These are phyloP conservation scores for Perithous albicinctus DNA, from an alignment of 2,888 invertebrate species.

Conservation along the genomic window DNA sequence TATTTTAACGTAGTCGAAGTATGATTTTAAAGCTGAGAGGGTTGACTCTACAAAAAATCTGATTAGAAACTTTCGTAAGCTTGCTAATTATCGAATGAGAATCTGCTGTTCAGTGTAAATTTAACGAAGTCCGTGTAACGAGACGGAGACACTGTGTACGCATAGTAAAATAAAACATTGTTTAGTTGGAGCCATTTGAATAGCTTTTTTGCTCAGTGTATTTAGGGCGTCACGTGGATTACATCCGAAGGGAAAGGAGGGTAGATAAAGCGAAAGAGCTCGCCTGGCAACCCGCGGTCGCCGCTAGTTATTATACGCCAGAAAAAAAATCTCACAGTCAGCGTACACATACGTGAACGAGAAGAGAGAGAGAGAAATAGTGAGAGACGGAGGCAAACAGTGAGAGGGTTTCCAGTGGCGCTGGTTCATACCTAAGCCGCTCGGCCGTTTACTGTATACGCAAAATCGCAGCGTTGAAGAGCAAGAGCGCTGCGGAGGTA, in stretches of 20 bases:
- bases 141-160: neutral
- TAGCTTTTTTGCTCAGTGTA: constrained; percentile 12
- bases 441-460: neutral
- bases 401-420: neutral
- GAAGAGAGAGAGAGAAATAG: too few relatives aligned
- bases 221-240: constrained; percentile 37
- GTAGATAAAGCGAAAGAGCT: constrained; percentile 33
- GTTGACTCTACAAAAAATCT: neutral
- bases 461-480: constrained; percentile 29
- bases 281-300: constrained; percentile 31
- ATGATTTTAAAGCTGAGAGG: too few relatives aligned
- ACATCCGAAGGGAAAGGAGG: constrained; percentile 4
- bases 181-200: neutral
- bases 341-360: constrained; percentile 24
- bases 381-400: constrained; percentile 33
- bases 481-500: constrained; percentile 16
- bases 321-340: constrained; percentile 26
- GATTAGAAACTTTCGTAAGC: neutral
- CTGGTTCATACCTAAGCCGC: constrained; percentile 2
- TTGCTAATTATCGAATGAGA: constrained; percentile 12
- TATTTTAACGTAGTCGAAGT: too few relatives aligned
- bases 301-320: constrained; percentile 3
- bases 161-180: neutral
- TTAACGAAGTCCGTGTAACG: neutral
- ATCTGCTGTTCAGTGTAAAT: constrained; percentile 6